Conservation (phyloP, 2,797 vertebrate species). For the Falco biarmicus region DNA sequence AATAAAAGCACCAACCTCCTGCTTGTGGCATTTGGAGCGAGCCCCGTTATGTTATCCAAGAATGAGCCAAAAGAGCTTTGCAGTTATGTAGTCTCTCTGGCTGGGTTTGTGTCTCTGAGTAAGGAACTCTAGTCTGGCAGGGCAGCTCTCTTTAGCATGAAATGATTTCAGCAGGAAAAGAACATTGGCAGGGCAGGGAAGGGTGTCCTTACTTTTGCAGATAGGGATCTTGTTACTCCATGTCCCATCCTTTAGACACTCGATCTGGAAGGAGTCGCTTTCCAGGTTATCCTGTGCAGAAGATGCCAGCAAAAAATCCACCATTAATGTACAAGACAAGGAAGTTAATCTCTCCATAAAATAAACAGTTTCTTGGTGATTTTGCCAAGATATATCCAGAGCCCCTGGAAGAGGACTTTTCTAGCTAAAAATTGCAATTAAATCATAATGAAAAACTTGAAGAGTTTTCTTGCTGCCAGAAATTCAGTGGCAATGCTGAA, state of each 20-base stretch:
- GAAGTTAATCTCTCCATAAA: neutral
- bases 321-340: neutral
- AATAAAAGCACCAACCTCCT: conserved; percentile 27
- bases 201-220: conserved; percentile 88
- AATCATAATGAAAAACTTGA: neutral
- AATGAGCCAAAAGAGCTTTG: conserved; percentile 33
- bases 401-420: neutral
- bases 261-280: conserved; percentile 85
- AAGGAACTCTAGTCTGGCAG: conserved; percentile 28
- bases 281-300: conserved; percentile 80
- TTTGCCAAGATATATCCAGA: neutral
- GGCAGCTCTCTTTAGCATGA: neutral
- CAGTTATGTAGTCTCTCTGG: conserved; percentile 42
- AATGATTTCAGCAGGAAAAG: neutral
- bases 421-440: neutral
- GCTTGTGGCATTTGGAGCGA: conserved; percentile 26
- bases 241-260: conserved; percentile 85
- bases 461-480: neutral
- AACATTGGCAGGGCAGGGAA: neutral
- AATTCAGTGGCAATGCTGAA: neutral
- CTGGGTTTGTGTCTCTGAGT: neutral
- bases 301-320: neutral
- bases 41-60: neutral
- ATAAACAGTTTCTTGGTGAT: neutral
- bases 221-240: conserved; percentile 87